Base-by-base conservation (phyloP, 2,797 vertebrate genomes). In the Antennarius maculatus region DNA sequence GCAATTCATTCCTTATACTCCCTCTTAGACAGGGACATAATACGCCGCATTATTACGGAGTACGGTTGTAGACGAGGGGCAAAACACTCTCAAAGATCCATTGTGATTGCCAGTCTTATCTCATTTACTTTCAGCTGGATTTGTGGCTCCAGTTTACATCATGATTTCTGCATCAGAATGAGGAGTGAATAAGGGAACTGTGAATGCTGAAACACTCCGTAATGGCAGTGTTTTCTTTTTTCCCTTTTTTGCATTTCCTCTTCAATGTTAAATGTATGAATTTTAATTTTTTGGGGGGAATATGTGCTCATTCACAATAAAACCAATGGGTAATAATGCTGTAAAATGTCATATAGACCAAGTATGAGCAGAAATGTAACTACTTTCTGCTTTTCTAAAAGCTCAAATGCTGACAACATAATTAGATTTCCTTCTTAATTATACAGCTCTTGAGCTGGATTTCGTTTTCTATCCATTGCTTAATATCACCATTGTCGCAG, bases 51-150 rank as follows among this genome's bases (percentile, higher is more conserved):
- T 89, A 87, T 88, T 87, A 77, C 76, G 54, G 86, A 84, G 86
- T 70, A 53, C 61, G 85, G 87, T 83, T 87, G 84, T 83, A 83
- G 85, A 85, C 66, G 86, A 85, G 78, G 85, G 86, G 83, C 81
- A 76, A 88, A 88, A 84, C 84, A 78, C 82, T 73, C 79, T 78
- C 88, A 82, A 74, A 87, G 83, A 85, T 58, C 84, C 83, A 87
- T 91, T 91, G 85, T 90, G 88, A 85, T 81, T 84, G 83, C 72
- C 74, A 74, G 76, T 78, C 80, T 76, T 73, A 67, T 78, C 76
- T 73, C 79, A 64, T 79, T 84, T 80, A 69, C 82, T 79, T 82
- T 84, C 81, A 83, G 76, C 79, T 80, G 79, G 78, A 80, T 86
- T 79, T 76, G 76, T 66, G 74, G 74, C 80, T 80, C 76, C 76